A percentile compares a stretch with the other conserved stretches of the same genome.
Conservation (phyloP, 2,113 vertebrate species). For the Phainopepla nitens region DNA sequence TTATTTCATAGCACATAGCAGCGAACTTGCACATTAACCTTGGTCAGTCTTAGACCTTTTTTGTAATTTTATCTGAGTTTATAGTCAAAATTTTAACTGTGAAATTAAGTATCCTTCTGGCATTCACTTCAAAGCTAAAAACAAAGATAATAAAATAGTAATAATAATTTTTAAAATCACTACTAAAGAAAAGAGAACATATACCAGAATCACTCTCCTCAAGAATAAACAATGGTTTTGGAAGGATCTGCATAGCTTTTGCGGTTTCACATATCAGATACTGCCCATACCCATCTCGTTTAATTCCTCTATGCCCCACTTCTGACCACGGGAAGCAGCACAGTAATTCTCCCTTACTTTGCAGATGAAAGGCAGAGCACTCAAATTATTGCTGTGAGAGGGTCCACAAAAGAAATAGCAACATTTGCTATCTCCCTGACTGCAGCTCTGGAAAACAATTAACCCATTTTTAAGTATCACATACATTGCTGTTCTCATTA, state of each 20-base stretch:
- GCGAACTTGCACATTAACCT: not conserved
- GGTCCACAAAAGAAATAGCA: not conserved
- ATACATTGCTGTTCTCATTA: not conserved
- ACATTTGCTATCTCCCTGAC: not conserved
- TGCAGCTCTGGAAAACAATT: not conserved
- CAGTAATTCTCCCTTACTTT: not conserved
- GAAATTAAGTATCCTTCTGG: not conserved
- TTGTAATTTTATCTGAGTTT: not conserved
- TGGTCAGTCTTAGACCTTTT: not conserved
- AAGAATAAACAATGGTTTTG: not conserved
- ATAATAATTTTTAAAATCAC: not conserved
- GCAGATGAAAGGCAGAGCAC: not conserved
- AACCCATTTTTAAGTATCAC: not conserved
- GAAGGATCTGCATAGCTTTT: not conserved
- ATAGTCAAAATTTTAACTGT: not conserved
- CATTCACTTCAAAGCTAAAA: not conserved
- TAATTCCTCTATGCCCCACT: not conserved
- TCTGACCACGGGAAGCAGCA: fast-evolving
- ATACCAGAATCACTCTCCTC: not conserved
- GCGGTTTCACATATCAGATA: not conserved
- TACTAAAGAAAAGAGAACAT: not conserved
- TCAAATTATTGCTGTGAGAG: not conserved
- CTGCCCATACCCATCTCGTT: not conserved
- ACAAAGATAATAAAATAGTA: not conserved
- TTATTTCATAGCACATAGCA: not conserved